phyloP scores from a whole-genome alignment of 2,888 invertebrate species.

The Cosmia pyralina region DNA sequence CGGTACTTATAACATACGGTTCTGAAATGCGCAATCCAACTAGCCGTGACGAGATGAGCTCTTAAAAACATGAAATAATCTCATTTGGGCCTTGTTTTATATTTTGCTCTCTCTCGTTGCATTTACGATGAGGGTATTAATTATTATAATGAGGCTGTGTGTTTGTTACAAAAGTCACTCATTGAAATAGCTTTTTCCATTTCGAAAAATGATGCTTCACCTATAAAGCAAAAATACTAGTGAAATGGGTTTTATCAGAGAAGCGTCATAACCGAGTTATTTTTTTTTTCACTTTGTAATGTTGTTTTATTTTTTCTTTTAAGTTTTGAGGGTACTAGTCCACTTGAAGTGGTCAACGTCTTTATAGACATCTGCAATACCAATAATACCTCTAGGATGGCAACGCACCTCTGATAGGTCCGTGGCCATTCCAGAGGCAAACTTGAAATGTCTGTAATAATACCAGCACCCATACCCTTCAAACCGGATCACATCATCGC shows the following conservation, averaged over 20 bases:
- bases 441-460: neutral
- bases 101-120: slow-evolving; percentile 7
- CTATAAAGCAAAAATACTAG: neutral
- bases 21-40: slow-evolving; percentile 33
- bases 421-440: neutral
- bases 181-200: neutral
- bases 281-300: neutral
- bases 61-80: slow-evolving; percentile 29
- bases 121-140: slow-evolving; percentile 8
- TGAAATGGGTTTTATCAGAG: neutral
- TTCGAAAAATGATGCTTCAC: neutral
- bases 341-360: neutral
- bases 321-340: neutral
- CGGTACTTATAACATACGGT: slow-evolving; percentile 8
- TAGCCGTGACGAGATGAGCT: slow-evolving; percentile 29
- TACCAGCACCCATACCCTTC: neutral
- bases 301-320: neutral
- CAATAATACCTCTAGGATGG: neutral
- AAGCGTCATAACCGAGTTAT: neutral
- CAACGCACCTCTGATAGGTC: neutral
- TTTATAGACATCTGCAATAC: neutral
- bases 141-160: neutral
- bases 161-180: neutral
- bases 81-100: neutral
- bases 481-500: neutral